Base-by-base conservation (phyloP, 2,888 invertebrate genomes). In the Polyommatus iphigenia region DNA sequence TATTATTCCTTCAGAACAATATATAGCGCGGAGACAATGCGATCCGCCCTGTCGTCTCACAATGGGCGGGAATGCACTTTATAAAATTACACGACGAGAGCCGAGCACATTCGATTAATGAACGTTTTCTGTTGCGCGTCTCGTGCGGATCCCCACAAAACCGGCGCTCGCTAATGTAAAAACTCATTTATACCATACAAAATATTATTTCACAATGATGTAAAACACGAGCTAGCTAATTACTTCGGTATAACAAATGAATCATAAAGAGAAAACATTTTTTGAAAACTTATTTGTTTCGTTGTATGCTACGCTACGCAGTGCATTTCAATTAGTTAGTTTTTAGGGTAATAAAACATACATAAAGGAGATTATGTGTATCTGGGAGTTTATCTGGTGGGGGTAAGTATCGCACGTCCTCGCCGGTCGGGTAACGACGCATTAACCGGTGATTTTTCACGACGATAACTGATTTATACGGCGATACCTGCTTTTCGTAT, bases 1-100 rank as follows among this genome's bases (percentile, higher is more conserved):
- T 75, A 54, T 54, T 75, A 75, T 75, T 75, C 75, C 75, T 75
- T 75, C 50, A 54, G 46, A 50, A 75, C 50, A 72, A 72, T 72
- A 50, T 75, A 73, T 20, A 54, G 50, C 73, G 24, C 29, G 75
- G 75, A 50, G 24, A 75, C 75, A 75, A 75, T 54, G 18, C 75
- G 75, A 73, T 20, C 24, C 24, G 50, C 29, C 46, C 3, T 15
- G 54, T 29, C 75, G 36, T 41, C 72, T n/a, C 36, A 72, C 36
- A 72, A 72, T 72, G 18, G 36, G 4, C 41, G 75, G 46, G 75
- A 54, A 75, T 75, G 75, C 75, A 75, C 75, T 75, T 75, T 54
- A 75, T 75, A 54, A 73, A 73, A 54, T 75, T 50, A 75, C 75
- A 75, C 18, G 75, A 75, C 75, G 50, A 50, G 46, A 54, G 54